These are phyloP conservation scores for Phrynocephalus forsythii DNA, from an alignment of 2,797 vertebrate genomes.

Conservation along the genomic window DNA sequence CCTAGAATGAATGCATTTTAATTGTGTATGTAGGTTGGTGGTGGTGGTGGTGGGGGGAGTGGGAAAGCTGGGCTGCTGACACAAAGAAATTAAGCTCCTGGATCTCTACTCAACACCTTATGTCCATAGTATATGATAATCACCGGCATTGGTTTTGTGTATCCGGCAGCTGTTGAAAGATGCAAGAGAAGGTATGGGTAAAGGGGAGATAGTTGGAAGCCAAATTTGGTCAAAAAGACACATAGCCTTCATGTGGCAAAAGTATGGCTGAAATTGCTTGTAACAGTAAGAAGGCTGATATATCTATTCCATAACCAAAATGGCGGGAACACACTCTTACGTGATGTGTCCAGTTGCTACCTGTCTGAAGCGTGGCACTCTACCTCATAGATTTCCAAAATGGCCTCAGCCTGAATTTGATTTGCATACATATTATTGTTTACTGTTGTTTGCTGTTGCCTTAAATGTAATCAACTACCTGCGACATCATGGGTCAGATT, in stretches of 20 bases:
- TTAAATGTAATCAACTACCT: background rate
- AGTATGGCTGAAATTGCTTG: slow-evolving; percentile 46
- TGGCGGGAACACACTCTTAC: background rate
- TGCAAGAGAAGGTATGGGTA: background rate
- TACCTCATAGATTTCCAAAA: background rate
- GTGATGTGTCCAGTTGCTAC: background rate
- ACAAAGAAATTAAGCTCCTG: background rate
- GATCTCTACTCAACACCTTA: background rate
- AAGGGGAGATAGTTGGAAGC: too few species aligned
- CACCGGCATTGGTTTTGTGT: background rate
- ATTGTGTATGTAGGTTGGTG: slow-evolving; percentile 40
- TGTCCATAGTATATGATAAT: background rate
- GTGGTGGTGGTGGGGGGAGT: too few species aligned
- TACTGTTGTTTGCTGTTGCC: background rate
- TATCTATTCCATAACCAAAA: background rate
- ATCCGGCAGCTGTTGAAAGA: background rate
- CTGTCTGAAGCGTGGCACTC: background rate
- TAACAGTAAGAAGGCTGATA: slow-evolving; percentile 2
- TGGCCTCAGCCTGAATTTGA: background rate
- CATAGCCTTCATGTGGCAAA: slow-evolving; percentile 53
- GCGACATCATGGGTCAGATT: background rate
- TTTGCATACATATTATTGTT: background rate
- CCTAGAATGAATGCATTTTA: slow-evolving; percentile 42
- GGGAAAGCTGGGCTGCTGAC: too few species aligned
- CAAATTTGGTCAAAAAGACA: background rate